phyloP scores from a whole-genome alignment of 2,888 invertebrate genomes.

The Lithophane leautieri region DNA sequence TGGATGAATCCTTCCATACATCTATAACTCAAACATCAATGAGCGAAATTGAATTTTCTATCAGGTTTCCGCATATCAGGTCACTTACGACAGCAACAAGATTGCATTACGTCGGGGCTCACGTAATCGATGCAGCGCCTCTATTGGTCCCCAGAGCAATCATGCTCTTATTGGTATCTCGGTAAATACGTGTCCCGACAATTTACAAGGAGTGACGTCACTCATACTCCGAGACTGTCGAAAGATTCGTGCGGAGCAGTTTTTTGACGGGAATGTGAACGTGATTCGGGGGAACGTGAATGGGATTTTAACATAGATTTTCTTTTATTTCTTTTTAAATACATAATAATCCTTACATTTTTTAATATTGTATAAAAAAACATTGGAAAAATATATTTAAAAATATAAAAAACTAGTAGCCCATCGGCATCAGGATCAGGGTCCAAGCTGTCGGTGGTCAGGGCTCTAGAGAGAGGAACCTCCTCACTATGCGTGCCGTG shows the following conservation, averaged over 20 bases:
- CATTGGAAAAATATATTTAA: too few species aligned
- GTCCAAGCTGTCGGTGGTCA: too few species aligned
- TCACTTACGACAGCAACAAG: slow-evolving; percentile 56
- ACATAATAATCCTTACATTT: too few species aligned
- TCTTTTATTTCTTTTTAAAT: too few species aligned
- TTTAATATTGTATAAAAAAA: too few species aligned
- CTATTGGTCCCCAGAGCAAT: slow-evolving; percentile 53
- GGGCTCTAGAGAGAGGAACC: too few species aligned
- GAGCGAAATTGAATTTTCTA: slow-evolving; percentile 66
- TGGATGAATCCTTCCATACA: background rate
- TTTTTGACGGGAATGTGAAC: background rate
- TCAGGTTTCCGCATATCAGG: slow-evolving; percentile 62
- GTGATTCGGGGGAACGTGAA: background rate
- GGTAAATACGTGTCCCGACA: slow-evolving; percentile 43
- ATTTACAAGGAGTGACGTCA: slow-evolving; percentile 40
- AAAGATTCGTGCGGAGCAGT: too few species aligned
- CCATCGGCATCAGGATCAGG: too few species aligned
- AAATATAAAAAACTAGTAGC: too few species aligned
- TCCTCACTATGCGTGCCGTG: too few species aligned
- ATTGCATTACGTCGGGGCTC: slow-evolving; percentile 61
- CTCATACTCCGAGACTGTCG: slow-evolving; percentile 3
- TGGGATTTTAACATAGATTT: background rate
- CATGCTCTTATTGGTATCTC: slow-evolving; percentile 47
- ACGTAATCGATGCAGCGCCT: slow-evolving; percentile 59
- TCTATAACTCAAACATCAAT: slow-evolving; percentile 23